phyloP scores from a whole-genome alignment of 2,797 vertebrate species.

The Anniella stebbinsi region DNA sequence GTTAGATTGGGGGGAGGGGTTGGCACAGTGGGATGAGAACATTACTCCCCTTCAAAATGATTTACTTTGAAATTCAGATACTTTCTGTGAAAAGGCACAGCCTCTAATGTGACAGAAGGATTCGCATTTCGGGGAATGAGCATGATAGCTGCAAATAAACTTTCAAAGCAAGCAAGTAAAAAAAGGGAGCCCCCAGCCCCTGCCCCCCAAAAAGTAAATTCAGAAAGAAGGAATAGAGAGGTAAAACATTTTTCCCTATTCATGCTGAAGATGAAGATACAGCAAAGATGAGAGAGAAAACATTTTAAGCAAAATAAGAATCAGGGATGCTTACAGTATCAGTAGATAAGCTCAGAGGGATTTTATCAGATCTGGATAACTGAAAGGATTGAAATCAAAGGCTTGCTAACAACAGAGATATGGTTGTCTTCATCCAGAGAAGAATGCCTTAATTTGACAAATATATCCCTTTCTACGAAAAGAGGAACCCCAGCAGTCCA shows the following conservation, averaged over 20 bases:
- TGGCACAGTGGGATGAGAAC: background rate
- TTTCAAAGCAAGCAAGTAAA: conserved; percentile 35
- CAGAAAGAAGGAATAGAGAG: conserved; percentile 1
- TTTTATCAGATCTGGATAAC: conserved; percentile 70
- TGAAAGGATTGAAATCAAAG: conserved; percentile 63
- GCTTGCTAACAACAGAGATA: conserved; percentile 23
- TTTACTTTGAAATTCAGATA: conserved; percentile 40
- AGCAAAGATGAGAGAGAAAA: conserved; percentile 47
- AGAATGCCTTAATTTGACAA: conserved; percentile 49
- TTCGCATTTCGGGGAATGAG: conserved; percentile 22
- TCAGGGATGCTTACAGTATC: conserved; percentile 58
- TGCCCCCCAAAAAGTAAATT: background rate
- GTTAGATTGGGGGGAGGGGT: background rate
- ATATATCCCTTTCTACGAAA: background rate
- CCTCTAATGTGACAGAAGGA: conserved; percentile 17
- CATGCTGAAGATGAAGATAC: background rate
- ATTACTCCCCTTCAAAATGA: conserved; percentile 41
- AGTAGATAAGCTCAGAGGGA: conserved; percentile 59
- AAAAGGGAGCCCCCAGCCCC: background rate
- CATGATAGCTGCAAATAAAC: conserved; percentile 20
- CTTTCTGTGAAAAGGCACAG: conserved; percentile 29
- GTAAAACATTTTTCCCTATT: background rate
- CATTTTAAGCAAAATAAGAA: conserved; percentile 58
- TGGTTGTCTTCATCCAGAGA: conserved; percentile 37
- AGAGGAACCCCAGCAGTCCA: background rate